These are phyloP conservation scores for Brassicogethes aeneus DNA, from an alignment of 2,888 invertebrate genomes.

Conservation along the genomic window DNA sequence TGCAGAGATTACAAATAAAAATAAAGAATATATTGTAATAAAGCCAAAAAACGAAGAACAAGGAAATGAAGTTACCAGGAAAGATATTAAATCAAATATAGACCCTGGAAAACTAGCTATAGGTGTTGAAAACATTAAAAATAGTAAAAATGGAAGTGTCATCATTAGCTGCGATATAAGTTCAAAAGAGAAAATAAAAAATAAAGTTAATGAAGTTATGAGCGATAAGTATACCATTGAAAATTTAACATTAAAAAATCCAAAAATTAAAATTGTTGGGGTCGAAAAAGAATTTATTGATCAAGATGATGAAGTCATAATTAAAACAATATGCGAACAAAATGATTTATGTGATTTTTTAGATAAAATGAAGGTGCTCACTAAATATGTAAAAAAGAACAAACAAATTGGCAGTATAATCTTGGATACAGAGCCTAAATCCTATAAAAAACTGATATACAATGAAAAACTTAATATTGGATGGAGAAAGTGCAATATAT, in stretches of 20 bases:
- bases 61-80: constrained; percentile 1
- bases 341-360: background rate
- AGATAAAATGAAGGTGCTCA: background rate
- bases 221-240: background rate
- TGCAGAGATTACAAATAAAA: background rate
- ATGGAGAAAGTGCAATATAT: constrained; percentile 1
- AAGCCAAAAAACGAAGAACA: background rate
- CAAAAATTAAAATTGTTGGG: background rate
- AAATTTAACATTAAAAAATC: constrained; percentile 1
- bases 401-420: background rate
- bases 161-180: background rate
- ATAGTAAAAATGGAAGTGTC: background rate
- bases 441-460: background rate
- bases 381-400: constrained; percentile 1
- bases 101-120: background rate
- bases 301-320: background rate
- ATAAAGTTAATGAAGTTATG: background rate
- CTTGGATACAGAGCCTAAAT: background rate
- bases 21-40: background rate
- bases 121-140: background rate
- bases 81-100: background rate
- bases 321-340: background rate
- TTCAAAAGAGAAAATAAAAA: background rate
- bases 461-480: constrained; percentile 1
- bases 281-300: background rate